Evolutionary conservation across 2,113 vertebrate genomes (phyloP).

Genomic region (Oxyruncus cristatus): DNA sequence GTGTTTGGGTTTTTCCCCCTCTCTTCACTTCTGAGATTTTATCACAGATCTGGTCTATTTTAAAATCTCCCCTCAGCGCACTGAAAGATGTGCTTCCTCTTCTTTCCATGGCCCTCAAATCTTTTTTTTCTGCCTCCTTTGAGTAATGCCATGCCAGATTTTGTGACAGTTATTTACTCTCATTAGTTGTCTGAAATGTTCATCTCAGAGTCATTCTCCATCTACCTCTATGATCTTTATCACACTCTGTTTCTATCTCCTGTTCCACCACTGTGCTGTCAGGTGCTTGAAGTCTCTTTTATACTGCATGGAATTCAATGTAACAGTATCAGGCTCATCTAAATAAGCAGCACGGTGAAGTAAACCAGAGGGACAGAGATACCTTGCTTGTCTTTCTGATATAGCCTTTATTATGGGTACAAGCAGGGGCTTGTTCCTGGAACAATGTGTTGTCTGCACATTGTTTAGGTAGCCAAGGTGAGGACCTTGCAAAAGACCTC

Average conservation of each 20-base stretch:
- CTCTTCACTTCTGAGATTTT: background rate
- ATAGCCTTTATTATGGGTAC: background rate
- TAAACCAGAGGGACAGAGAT: background rate
- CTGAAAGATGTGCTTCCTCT: background rate
- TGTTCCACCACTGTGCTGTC: background rate
- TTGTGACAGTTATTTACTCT: background rate
- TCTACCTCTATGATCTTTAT: background rate
- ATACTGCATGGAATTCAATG: background rate
- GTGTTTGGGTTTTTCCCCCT: background rate
- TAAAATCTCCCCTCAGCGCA: background rate
- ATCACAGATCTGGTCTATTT: background rate
- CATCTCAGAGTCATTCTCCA: background rate
- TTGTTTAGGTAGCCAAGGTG: background rate
- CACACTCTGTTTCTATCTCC: background rate
- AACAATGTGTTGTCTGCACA: background rate
- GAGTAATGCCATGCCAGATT: accelerated
- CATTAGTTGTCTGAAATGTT: background rate
- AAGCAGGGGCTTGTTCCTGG: background rate
- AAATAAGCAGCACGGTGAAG: background rate
- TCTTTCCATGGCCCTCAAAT: background rate
- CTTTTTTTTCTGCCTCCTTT: background rate
- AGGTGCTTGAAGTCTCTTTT: background rate
- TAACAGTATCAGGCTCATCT: background rate
- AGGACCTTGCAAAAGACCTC: background rate
- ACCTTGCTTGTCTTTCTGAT: background rate